Evolutionary conservation across 2,888 invertebrate genomes (phyloP).

Genomic region (Limenitis arthemis): DNA sequence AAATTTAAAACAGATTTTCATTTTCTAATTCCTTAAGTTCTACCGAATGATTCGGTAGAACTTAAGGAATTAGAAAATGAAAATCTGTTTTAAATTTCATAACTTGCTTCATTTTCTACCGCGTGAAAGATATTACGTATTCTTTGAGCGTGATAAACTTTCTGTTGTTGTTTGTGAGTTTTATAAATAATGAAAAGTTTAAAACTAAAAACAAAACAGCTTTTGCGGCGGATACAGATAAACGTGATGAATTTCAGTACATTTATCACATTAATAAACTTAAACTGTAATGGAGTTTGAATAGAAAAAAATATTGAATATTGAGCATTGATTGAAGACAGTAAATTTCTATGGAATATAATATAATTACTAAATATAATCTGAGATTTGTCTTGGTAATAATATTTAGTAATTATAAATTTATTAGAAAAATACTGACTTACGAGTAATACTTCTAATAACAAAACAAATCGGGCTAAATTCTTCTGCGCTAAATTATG

Average conservation of each 20-base stretch:
- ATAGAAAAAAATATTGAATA: no score
- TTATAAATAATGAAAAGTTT: conserved; percentile 14
- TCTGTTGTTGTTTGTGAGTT: conserved; percentile 12
- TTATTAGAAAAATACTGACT: no score
- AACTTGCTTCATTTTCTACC: conserved; percentile 14
- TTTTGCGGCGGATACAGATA: neutral
- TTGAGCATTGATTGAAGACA: no score
- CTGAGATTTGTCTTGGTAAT: no score
- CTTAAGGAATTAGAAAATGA: conserved; percentile 8
- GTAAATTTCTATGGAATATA: no score
- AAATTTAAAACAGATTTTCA: no score
- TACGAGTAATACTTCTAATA: no score
- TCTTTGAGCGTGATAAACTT: conserved; percentile 11
- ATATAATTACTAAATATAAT: no score
- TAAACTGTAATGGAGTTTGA: no score
- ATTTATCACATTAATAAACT: neutral
- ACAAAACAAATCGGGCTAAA: no score
- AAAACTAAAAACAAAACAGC: conserved; percentile 4
- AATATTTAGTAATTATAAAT: no score
- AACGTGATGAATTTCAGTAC: conserved; percentile 4
- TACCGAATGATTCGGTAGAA: conserved; percentile 5
- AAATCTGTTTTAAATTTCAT: conserved; percentile 18
- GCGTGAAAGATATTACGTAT: conserved; percentile 14
- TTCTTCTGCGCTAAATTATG: no score
- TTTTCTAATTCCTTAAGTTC: neutral